These are phyloP conservation scores for Rhinoderma darwinii DNA, from an alignment of 2,113 vertebrate species.

Conservation along the genomic window DNA sequence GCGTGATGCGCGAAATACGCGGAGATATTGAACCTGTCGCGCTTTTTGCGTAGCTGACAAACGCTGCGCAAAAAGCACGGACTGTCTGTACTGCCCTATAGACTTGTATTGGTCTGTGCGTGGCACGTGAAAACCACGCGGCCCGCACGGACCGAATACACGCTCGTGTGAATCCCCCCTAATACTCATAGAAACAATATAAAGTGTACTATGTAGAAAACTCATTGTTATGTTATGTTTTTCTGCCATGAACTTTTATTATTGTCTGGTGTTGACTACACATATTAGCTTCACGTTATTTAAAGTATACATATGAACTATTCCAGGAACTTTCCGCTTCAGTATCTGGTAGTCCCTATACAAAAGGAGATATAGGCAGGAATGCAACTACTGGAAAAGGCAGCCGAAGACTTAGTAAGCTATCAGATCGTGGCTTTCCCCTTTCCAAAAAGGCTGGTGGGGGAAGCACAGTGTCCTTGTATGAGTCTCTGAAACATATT, in stretches of 20 bases:
- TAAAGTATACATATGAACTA: background rate
- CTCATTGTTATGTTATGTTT: background rate
- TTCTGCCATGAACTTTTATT: background rate
- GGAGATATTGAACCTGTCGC: no score
- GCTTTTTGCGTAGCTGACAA: no score
- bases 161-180: no score
- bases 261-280: background rate
- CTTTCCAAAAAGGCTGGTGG: slow-evolving; percentile 58
- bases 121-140: no score
- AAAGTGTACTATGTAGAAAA: background rate
- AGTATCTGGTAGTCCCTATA: slow-evolving; percentile 44
- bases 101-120: no score
- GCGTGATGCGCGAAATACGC: no score
- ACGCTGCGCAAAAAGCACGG: no score
- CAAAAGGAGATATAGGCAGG: slow-evolving; percentile 41
- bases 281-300: background rate
- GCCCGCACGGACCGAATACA: no score
- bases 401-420: slow-evolving; percentile 36
- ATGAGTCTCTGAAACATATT: slow-evolving; percentile 62
- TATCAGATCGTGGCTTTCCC: slow-evolving; percentile 59
- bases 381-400: slow-evolving; percentile 46
- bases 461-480: slow-evolving; percentile 61
- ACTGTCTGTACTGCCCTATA: no score
- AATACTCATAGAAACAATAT: no score
- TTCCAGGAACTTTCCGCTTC: slow-evolving; percentile 45